These are phyloP conservation scores for Fulmarus glacialis DNA, from an alignment of 2,113 vertebrate species.

Conservation along the genomic window DNA sequence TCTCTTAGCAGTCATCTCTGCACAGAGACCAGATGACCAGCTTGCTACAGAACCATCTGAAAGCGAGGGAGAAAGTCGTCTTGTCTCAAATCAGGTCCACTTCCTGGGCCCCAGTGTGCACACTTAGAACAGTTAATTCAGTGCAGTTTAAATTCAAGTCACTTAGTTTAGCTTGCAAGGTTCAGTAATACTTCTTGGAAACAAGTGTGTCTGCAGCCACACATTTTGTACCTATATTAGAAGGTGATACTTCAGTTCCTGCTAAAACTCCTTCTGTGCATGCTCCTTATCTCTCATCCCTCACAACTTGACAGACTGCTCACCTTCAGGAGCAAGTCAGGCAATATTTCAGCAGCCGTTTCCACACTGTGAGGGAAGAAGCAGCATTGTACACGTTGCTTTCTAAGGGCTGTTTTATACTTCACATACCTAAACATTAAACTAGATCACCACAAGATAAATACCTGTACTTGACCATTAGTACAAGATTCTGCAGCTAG, in stretches of 20 bases:
- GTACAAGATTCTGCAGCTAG: neutral
- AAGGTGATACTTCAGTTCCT: neutral
- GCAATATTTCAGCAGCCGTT: neutral
- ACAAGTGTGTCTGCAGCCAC: neutral
- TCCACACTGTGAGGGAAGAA: neutral
- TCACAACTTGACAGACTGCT: neutral
- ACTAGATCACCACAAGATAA: neutral
- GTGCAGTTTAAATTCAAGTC: slow-evolving; percentile 40
- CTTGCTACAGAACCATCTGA: neutral
- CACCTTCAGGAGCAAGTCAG: neutral
- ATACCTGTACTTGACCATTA: neutral
- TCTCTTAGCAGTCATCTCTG: slow-evolving; percentile 7
- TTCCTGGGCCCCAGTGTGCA: neutral
- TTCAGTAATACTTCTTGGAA: neutral
- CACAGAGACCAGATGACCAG: neutral
- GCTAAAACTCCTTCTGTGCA: neutral
- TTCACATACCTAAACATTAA: neutral
- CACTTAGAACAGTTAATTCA: neutral
- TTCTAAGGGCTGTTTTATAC: neutral
- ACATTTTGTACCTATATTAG: neutral
- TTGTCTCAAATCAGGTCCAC: neutral
- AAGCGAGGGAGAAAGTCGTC: neutral
- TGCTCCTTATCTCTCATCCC: neutral
- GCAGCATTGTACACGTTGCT: neutral
- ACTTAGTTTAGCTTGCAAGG: neutral